Conservation (phyloP, 2,113 vertebrate genomes). For the Arvicanthis niloticus region DNA sequence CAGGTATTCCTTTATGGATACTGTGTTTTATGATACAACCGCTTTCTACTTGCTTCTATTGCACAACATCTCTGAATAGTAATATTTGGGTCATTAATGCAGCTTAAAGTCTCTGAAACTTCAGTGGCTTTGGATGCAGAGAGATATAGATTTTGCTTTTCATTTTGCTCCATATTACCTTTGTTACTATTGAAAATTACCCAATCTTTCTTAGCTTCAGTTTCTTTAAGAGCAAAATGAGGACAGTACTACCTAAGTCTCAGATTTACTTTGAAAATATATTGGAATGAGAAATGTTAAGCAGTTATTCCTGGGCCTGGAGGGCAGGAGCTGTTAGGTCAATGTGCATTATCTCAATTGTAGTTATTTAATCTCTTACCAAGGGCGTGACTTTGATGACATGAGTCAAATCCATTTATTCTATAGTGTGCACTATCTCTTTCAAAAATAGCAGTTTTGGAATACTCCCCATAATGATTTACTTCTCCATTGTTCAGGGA, state of each 20-base stretch:
- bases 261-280: neutral
- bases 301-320: neutral
- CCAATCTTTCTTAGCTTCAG: neutral
- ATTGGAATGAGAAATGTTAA: neutral
- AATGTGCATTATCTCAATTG: neutral
- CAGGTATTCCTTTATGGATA: neutral
- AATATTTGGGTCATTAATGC: neutral
- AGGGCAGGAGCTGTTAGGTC: neutral
- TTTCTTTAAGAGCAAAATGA: constrained; percentile 5
- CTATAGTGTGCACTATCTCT: neutral
- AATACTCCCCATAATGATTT: neutral
- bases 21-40: neutral
- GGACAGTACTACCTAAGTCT: neutral
- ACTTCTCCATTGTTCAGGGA: neutral
- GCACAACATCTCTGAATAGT: neutral
- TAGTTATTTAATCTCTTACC: neutral
- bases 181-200: neutral
- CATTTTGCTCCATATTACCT: neutral
- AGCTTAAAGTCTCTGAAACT: neutral
- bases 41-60: neutral
- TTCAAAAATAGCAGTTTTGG: neutral
- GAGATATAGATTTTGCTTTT: neutral
- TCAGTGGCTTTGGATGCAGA: neutral
- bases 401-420: neutral
- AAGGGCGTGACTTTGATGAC: neutral